Conservation (phyloP, 2,797 vertebrate genomes). For the Neopelma chrysocephalum region DNA sequence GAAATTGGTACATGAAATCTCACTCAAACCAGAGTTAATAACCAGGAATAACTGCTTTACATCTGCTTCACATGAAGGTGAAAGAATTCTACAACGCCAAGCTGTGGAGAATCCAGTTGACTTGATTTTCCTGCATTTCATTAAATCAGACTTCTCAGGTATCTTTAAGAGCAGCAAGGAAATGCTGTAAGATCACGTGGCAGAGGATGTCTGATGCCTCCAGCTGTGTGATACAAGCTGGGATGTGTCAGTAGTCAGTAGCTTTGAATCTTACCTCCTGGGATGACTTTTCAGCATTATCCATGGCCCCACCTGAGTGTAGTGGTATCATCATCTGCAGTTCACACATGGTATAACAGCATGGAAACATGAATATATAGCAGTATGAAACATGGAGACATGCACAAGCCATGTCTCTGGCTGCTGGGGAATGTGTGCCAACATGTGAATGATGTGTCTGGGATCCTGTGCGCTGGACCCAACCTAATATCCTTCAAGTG, state of each 20-base stretch:
- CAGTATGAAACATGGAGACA: background rate
- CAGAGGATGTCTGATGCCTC: background rate
- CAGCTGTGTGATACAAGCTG: background rate
- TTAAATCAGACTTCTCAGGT: background rate
- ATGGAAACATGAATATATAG: background rate
- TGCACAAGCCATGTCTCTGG: fast-evolving
- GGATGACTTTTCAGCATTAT: background rate
- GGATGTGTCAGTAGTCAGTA: background rate
- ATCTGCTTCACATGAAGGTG: background rate
- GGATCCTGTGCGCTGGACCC: background rate
- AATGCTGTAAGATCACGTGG: fast-evolving
- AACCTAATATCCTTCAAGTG: background rate
- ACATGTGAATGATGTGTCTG: background rate
- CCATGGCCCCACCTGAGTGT: background rate
- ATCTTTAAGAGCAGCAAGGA: background rate
- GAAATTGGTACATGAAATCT: background rate
- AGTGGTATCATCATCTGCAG: background rate
- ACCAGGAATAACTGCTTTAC: background rate
- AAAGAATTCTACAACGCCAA: background rate
- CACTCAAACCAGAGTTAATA: background rate
- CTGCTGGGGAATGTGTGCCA: background rate
- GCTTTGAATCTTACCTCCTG: background rate
- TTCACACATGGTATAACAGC: fast-evolving
- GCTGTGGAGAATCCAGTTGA: background rate
- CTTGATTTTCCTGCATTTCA: background rate